These are phyloP conservation scores for Anolis carolinensis DNA, from an alignment of 2,113 vertebrate species.

Conservation along the genomic window DNA sequence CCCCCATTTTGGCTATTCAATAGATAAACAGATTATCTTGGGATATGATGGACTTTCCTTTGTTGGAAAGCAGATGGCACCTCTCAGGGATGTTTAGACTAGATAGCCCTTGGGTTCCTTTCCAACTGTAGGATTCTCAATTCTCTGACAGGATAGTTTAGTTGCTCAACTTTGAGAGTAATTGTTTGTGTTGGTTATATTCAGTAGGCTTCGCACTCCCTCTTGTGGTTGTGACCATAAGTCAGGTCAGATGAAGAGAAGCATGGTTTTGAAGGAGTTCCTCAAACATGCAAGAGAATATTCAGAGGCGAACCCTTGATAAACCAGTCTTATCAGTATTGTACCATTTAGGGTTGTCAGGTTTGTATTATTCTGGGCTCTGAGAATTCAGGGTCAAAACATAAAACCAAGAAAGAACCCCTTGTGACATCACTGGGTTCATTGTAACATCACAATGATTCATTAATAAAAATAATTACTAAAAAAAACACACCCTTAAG, in stretches of 20 bases:
- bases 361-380: too few relatives aligned
- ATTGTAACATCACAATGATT: too few relatives aligned
- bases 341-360: neutral
- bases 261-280: fast-evolving
- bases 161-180: neutral
- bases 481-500: too few relatives aligned
- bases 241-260: fast-evolving
- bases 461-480: too few relatives aligned
- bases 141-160: neutral
- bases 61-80: too few relatives aligned
- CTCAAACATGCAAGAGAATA: neutral
- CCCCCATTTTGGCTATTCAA: too few relatives aligned
- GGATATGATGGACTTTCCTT: too few relatives aligned
- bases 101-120: too few relatives aligned
- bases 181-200: fast-evolving
- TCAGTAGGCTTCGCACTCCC: conserved; percentile 50
- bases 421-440: too few relatives aligned
- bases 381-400: too few relatives aligned
- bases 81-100: neutral
- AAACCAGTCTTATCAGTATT: neutral
- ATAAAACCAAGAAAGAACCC: too few relatives aligned
- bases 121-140: neutral
- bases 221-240: conserved; percentile 49
- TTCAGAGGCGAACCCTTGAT: neutral
- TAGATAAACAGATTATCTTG: too few relatives aligned